Percentiles rank a stretch among this genome's conserved stretches.
Conservation (phyloP, 2,888 invertebrate genomes). For the Xanthorhoe spadicearia region DNA sequence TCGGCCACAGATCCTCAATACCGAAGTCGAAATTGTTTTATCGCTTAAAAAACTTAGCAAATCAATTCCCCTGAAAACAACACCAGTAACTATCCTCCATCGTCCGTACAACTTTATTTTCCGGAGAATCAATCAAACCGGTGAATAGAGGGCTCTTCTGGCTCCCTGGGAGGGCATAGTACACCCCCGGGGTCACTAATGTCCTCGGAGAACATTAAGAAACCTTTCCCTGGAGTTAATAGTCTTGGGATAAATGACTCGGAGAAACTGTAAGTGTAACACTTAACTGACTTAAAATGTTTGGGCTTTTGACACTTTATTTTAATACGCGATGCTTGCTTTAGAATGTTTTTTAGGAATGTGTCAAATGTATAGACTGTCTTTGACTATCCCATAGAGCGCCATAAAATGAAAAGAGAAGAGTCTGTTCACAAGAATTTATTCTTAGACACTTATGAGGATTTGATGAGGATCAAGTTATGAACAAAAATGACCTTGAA, state of each 20-base stretch:
- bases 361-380: neutral
- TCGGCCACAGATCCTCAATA: too few species aligned
- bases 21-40: too few species aligned
- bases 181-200: slow-evolving; percentile 72
- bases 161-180: slow-evolving; percentile 61
- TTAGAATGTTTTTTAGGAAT: neutral
- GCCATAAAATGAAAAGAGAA: neutral
- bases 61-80: too few species aligned
- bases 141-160: slow-evolving; percentile 51
- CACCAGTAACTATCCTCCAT: too few species aligned
- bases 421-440: neutral
- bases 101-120: slow-evolving; percentile 9
- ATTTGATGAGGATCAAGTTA: too few species aligned
- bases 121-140: slow-evolving; percentile 52
- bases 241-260: slow-evolving; percentile 45
- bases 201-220: slow-evolving; percentile 68
- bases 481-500: too few species aligned
- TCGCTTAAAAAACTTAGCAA: too few species aligned
- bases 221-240: slow-evolving; percentile 71
- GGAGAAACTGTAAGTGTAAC: slow-evolving; percentile 17
- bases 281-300: slow-evolving; percentile 9
- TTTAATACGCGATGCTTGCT: neutral
- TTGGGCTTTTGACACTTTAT: slow-evolving; percentile 3
- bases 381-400: neutral
- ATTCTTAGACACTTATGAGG: neutral